Evolutionary conservation across 2,113 vertebrate species (phyloP).

Genomic region (Siphamia tubifer): DNA sequence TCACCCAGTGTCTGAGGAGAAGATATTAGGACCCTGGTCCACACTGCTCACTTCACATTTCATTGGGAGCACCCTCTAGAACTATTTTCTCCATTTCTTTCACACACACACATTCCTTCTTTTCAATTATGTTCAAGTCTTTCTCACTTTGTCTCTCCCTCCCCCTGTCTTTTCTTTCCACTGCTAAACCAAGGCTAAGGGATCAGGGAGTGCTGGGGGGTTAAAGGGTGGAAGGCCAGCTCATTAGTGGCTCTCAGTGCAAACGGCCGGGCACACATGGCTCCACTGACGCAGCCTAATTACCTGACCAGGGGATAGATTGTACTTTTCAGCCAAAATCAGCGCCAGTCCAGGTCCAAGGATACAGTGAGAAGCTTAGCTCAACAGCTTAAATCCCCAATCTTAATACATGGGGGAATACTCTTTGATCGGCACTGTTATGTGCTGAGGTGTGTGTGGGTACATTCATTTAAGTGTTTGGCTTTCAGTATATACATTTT

Average conservation of each 20-base stretch:
- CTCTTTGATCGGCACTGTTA: slow-evolving; percentile 50
- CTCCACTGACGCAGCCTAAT: slow-evolving; percentile 70
- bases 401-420: slow-evolving; percentile 43
- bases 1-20: not conserved
- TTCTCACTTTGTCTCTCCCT: not conserved
- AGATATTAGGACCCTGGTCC: slow-evolving; percentile 4
- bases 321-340: slow-evolving; percentile 48
- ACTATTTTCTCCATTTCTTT: slow-evolving; percentile 14
- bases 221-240: slow-evolving; percentile 64
- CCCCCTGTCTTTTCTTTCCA: slow-evolving; percentile 20
- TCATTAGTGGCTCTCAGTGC: slow-evolving; percentile 66
- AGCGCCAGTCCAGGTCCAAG: slow-evolving; percentile 49
- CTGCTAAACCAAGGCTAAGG: slow-evolving; percentile 27
- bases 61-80: not conserved
- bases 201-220: slow-evolving; percentile 45
- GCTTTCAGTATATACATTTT: slow-evolving; percentile 11
- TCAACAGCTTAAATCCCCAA: slow-evolving; percentile 56
- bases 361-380: slow-evolving; percentile 59
- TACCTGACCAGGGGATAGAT: slow-evolving; percentile 72
- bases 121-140: slow-evolving; percentile 26
- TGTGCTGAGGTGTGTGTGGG: slow-evolving; percentile 37
- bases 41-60: slow-evolving; percentile 31
- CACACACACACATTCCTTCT: not conserved
- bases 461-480: slow-evolving; percentile 10
- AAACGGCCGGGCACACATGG: slow-evolving; percentile 53